Base-by-base conservation (phyloP, 1,140 invertebrate genomes). In the Caenorhabditis elegans region DNA sequence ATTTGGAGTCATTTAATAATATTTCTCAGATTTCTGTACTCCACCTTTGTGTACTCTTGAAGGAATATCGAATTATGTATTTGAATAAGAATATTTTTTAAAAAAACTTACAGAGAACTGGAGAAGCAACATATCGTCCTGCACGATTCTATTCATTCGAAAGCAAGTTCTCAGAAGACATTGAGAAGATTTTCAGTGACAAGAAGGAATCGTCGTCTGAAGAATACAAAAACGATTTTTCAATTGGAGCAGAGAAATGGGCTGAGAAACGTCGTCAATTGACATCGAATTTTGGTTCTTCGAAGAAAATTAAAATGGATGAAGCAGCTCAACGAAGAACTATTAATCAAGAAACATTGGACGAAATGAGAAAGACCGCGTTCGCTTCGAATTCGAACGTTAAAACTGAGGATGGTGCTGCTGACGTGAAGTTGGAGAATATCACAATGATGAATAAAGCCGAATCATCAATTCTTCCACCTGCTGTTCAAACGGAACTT, bases 221-320 rank as follows among this genome's bases (percentile, higher is more conserved):
- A 1, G n/a, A 70, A 39, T 70, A 19, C 13, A 22, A 19, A 17
- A 34, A 10, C 19, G 60, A 70, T 11, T 70, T 70, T 13, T 43
- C 60, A 22, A 70, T 70, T 39, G n/a, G 17, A 11, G 60, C 60
- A 10, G 60, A 70, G 11, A 70, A 70, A 39, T 70, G 60, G 60
- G 60, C 60, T 39, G 60, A 70, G 13, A 70, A 70, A n/a, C 60
- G 60, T 43, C 60, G 60, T 39, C 60, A 70, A 34, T 22, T 70
- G 19, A 70, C 60, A 0, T 39, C 60, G 6, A 70, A 70, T 70
- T 70, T 70, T 26, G 60, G 60, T 6, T 70, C 60, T 1, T 70
- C 60, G 5, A 70, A 70, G 22, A 70, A 70, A 22, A 70, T 70
- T 6, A 70, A 70, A 24, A 70, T 70, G 60, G 60, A 70, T n/a